Evolutionary conservation across 2,113 vertebrate genomes (phyloP), one percentile per base, ranked within the genome.

Genomic region (Hyperopisus bebe): DNA sequence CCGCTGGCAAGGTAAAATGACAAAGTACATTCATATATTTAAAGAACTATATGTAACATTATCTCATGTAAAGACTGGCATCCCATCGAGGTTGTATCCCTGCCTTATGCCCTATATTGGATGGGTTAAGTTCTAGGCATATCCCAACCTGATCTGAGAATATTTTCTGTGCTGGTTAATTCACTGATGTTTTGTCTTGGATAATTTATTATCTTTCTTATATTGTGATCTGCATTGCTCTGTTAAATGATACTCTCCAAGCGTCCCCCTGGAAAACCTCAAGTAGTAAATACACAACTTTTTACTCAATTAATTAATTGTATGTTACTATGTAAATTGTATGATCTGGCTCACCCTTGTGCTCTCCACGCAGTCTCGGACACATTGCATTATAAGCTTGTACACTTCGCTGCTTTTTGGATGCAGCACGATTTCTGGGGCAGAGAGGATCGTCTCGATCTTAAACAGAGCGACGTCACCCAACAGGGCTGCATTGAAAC

Each of bases 351-450:
- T 48, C 90, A 97, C 98, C 97, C 97, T 98, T 42, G 97, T 97
- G 91, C 97, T 91, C 66, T 97, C 97, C 88, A 99, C 92, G 62
- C 98, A 99, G 89, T 96, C 96, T 89, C 90, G 95, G 88, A 97
- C 90, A 88, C 94, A 97, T 7, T 97, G 96, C 70, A 95, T 91
- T 6, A 95, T 95, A 91, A 98, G 93, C 87, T 95, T 94, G 92
- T 97, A 95, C 48, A 98, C 95, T 92, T 99, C 97, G 0, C 24
- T 95, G 47, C 92, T 94, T 11, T 93, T 95, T 31, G 98, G 98
- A 85, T 97, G 95, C 24, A 99, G 92, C 62, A 96, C 94, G 91
- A 99, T 96, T 87, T 97, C 96, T 0, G 97, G 95, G 6, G 94
- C 95, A 1, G 97, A 97, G 70, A 98, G 91, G 88, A 97, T 93